Evolutionary conservation across 1,140 invertebrate species (phyloP), one percentile per base, ranked within the genome.

Genomic region (Centruroides sculpturatus): DNA sequence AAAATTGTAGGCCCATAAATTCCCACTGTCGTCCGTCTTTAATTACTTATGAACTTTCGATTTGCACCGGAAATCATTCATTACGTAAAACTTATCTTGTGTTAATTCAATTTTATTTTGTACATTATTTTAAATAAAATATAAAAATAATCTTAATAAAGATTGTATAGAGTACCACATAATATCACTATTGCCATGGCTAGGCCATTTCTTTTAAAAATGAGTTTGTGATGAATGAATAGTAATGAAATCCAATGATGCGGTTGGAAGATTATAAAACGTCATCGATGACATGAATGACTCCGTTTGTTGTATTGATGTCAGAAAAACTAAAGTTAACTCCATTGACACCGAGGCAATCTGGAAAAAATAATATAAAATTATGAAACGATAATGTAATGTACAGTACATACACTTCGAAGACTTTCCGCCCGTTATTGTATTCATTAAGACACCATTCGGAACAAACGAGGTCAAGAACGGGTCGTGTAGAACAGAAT

Each of bases 281-380:
- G 34, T 58, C 50, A 53, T 35, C 41, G 11, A 63, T 51, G 41
- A 60, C 62, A 36, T 63, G 62, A 5, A 63, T 41, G 10, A 63
- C 62, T 49, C 62, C 62, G 48, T 63, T 49, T 8, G 58, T 59
- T 10, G 58, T 49, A n/a, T 55, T 57, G 54, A 63, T 59, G 12
- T 63, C 62, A 3, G 57, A 57, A 34, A 59, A 63, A 3, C 52
- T 35, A 3, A 63, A n/a, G 47, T 59, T 59, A 10, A 46, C 35
- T 23, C 50, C 62, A 5, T 56, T 55, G 11, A 63, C 35, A 4
- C 58, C 36, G 34, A 63, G 48, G 50, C 57, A 63, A 8, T 60
- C 62, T 63, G 50, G 10, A 49, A 48, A 59, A 11, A 36, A 46
- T 35, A n/a, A 46, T 23, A 9, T 41, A 41, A 11, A 7, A 49